Evolutionary conservation across 1,140 invertebrate species (phyloP).

Genomic region (Littorina saxatilis): DNA sequence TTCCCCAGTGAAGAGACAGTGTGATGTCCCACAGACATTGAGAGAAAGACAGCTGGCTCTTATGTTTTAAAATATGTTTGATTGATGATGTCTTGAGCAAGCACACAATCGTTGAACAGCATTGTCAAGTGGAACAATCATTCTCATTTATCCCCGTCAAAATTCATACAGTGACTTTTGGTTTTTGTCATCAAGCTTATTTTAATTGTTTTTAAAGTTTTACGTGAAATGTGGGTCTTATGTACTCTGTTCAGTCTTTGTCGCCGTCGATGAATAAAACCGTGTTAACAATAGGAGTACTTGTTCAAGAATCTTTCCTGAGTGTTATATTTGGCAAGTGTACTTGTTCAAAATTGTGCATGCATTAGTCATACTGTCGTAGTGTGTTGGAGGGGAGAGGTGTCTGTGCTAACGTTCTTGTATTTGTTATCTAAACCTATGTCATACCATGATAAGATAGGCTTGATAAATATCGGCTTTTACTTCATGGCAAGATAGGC

Average conservation of each 20-base stretch:
- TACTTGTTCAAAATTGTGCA: neutral
- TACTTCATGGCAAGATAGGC: no score
- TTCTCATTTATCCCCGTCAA: no score
- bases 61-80: no score
- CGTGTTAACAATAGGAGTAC: neutral
- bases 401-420: neutral
- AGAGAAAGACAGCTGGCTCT: no score
- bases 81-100: no score
- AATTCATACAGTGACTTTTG: no score
- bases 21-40: no score
- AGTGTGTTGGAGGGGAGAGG: neutral
- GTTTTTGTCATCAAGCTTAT: neutral
- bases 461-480: no score
- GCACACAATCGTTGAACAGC: no score
- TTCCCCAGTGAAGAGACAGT: no score
- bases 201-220: neutral
- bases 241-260: neutral
- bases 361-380: neutral
- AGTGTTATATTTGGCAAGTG: neutral
- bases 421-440: neutral
- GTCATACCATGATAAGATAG: neutral
- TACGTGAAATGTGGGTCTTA: neutral
- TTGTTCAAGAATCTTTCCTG: neutral
- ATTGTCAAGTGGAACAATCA: no score
- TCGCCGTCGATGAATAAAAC: neutral